Conservation (phyloP, 2,888 invertebrate genomes). For the Cyclophora albipunctata region DNA sequence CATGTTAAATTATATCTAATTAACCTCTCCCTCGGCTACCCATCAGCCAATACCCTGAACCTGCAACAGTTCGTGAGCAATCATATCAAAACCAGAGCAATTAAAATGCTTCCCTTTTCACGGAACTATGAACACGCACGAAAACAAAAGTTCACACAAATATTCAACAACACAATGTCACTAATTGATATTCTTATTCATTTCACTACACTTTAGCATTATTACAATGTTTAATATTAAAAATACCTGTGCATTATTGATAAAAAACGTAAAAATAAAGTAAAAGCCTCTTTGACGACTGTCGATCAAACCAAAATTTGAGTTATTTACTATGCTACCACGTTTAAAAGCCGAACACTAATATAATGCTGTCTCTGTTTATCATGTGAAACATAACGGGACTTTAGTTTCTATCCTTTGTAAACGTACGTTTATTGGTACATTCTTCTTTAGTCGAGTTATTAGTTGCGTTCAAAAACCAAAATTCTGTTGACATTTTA, state of each 20-base stretch:
- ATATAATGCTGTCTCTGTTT: too few species aligned
- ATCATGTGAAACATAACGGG: too few species aligned
- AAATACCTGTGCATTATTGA: constrained; percentile 51
- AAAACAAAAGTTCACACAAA: constrained; percentile 26
- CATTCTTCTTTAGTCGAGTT: too few species aligned
- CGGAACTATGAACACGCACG: constrained; percentile 40
- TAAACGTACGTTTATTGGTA: too few species aligned
- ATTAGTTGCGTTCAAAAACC: too few species aligned
- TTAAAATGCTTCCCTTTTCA: constrained; percentile 57
- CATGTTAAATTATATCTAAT: constrained; percentile 72
- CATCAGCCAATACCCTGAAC: constrained; percentile 47
- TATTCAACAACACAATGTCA: neutral
- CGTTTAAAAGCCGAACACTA: too few species aligned
- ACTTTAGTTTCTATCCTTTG: too few species aligned
- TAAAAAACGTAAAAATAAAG: constrained; percentile 41
- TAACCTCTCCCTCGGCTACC: constrained; percentile 36
- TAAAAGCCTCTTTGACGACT: constrained; percentile 49
- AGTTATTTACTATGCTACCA: too few species aligned
- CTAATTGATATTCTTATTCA: constrained; percentile 14
- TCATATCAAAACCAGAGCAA: constrained; percentile 51
- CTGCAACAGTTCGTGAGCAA: constrained; percentile 47
- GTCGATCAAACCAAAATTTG: constrained; percentile 39
- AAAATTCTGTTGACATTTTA: too few species aligned
- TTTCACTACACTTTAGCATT: constrained; percentile 6
- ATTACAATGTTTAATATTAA: constrained; percentile 14